Conservation (phyloP, 2,113 vertebrate genomes). For the Petrocephalus microphthalmus region DNA sequence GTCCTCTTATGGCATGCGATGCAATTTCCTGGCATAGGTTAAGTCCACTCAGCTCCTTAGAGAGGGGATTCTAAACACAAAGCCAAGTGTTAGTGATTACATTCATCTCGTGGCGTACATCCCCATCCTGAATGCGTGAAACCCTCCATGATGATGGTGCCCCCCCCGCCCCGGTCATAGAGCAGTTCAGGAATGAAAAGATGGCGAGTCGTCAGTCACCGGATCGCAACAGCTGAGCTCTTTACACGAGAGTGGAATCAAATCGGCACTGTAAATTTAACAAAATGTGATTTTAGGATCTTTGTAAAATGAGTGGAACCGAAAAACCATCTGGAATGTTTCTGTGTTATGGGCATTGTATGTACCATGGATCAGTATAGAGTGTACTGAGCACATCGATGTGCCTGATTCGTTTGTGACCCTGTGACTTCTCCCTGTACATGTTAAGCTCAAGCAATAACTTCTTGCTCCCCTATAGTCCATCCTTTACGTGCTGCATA, state of each 20-base stretch:
- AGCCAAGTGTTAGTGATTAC: not conserved
- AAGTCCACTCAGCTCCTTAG: not conserved
- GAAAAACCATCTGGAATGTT: not conserved
- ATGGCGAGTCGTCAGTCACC: not conserved
- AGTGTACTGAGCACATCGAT: not conserved
- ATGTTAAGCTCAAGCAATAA: not conserved
- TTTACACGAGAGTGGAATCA: not conserved
- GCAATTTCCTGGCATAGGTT: not conserved
- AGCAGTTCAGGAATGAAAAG: not conserved
- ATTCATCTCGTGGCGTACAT: not conserved
- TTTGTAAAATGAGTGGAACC: not conserved
- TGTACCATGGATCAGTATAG: not conserved
- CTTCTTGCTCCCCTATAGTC: not conserved
- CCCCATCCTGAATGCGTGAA: too few species aligned
- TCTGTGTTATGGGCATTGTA: not conserved
- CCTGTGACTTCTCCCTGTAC: not conserved
- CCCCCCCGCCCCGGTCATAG: too few species aligned
- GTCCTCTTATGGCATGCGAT: not conserved
- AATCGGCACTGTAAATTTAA: not conserved
- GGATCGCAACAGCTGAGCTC: not conserved
- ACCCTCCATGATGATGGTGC: not conserved
- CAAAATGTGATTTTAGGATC: not conserved
- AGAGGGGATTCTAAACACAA: not conserved
- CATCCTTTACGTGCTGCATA: not conserved
- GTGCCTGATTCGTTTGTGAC: not conserved